Evolutionary conservation across 2,113 vertebrate genomes (phyloP), one percentile per base, ranked within the genome.

Genomic region (Hydrolagus affinis): DNA sequence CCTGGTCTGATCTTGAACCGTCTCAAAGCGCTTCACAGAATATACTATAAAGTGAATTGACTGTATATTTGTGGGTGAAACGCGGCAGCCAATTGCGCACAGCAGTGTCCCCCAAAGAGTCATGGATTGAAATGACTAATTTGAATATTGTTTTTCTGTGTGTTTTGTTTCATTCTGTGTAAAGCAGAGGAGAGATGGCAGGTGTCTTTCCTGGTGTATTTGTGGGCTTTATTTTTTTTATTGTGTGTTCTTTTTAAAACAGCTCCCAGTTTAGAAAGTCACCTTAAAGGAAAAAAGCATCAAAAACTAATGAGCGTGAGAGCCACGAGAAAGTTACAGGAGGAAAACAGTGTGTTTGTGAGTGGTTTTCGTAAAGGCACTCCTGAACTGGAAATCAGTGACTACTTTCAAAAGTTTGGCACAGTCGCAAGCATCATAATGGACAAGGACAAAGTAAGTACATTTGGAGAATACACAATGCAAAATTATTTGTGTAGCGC

Each of bases 371-470:
- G 91, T 14, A 91, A 93, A 0, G 90, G 92, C 57, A 91, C 93
- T 0, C 92, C 94, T 60, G 92, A 92, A n/a, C 66, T 88, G 0
- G 92, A 95, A 75, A 85, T 98, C 0, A 86, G 87, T 0, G 90
- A 94, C 11, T 94, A 97, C 87, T 97, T 98, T 86, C 86, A 93
- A 85, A 86, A 91, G 74, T 97, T 95, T 70, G 96, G 96, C 1
- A 85, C 91, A 0, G 93, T 97, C 69, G 69, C 89, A 14, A 93
- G 94, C 4, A 91, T 98, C 2, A 94, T 97, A 88, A 93, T 97
- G 94, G 97, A 98, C 86, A 98, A 98, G 89, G 94, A 97, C 80
- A 94, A 94, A 94, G 96, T 98, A 85, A 86, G 89, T 85, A 12
- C 14, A 21, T 11, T 44, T 10, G 4, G n/a, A 83, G 23, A n/a